phyloP scores from a whole-genome alignment of 2,888 invertebrate genomes.

The Ochropacha duplaris region DNA sequence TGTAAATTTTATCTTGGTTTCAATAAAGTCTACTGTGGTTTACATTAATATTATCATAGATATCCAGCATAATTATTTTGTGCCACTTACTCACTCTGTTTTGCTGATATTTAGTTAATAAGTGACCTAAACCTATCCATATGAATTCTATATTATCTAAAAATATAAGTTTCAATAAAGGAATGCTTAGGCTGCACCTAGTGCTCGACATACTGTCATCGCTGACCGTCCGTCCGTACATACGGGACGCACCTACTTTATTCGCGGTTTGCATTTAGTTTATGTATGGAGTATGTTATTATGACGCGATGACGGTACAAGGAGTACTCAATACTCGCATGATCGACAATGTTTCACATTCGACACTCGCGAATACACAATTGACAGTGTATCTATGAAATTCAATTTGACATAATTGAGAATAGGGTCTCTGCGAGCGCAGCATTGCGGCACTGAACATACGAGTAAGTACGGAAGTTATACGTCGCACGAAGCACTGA shows the following conservation, averaged over 20 bases:
- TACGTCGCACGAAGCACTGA: constrained; percentile 16
- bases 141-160: constrained; percentile 28
- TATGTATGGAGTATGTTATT: too few species aligned
- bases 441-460: too few species aligned
- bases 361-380: too few species aligned
- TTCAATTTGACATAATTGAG: too few species aligned
- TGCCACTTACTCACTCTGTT: neutral
- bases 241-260: neutral
- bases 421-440: too few species aligned
- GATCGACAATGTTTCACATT: too few species aligned
- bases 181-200: neutral
- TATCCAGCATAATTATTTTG: constrained; percentile 12
- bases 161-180: constrained; percentile 41
- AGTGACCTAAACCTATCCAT: constrained; percentile 11
- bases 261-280: too few species aligned
- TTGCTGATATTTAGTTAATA: neutral
- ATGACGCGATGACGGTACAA: too few species aligned
- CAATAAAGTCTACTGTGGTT: neutral
- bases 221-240: neutral
- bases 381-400: too few species aligned
- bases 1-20: too few species aligned
- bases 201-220: neutral
- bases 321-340: too few species aligned
- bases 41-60: neutral
- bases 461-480: too few species aligned